phyloP scores from a whole-genome alignment of 2,797 vertebrate genomes.

The Lepus oiostolus region DNA sequence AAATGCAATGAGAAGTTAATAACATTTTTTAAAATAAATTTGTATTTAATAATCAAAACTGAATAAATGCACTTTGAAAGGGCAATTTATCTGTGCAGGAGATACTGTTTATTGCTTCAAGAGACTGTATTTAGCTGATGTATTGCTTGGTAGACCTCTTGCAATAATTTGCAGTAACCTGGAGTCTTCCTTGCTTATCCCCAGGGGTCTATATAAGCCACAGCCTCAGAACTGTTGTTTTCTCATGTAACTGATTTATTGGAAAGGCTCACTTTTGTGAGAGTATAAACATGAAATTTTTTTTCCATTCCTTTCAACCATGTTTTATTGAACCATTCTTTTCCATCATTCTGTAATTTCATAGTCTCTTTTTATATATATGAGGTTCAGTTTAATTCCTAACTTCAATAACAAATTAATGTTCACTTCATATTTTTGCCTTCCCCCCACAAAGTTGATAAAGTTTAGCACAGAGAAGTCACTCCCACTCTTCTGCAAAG shows the following conservation, averaged over 20 bases:
- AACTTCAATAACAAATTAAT: conserved; percentile 29
- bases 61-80: conserved; percentile 33
- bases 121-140: conserved; percentile 24
- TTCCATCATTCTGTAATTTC: conserved; percentile 3
- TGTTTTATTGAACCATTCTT: conserved; percentile 44
- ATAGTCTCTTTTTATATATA: neutral
- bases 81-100: conserved; percentile 25
- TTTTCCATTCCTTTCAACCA: conserved; percentile 15
- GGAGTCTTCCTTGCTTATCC: conserved; percentile 15
- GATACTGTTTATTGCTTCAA: neutral
- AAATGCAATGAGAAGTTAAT: neutral
- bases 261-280: conserved; percentile 48
- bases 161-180: conserved; percentile 62
- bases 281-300: conserved; percentile 65
- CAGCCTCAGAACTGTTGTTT: conserved; percentile 60
- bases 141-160: conserved; percentile 19
- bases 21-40: conserved; percentile 24
- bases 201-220: conserved; percentile 49
- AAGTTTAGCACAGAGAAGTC: neutral
- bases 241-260: conserved; percentile 70
- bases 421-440: neutral
- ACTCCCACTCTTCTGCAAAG: neutral
- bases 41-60: conserved; percentile 35
- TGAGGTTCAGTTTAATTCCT: conserved; percentile 9
- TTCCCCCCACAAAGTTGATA: neutral